Percentiles rank a stretch among this genome's conserved stretches.
phyloP scores from a whole-genome alignment of 1,140 invertebrate species.

The Maniola jurtina region DNA sequence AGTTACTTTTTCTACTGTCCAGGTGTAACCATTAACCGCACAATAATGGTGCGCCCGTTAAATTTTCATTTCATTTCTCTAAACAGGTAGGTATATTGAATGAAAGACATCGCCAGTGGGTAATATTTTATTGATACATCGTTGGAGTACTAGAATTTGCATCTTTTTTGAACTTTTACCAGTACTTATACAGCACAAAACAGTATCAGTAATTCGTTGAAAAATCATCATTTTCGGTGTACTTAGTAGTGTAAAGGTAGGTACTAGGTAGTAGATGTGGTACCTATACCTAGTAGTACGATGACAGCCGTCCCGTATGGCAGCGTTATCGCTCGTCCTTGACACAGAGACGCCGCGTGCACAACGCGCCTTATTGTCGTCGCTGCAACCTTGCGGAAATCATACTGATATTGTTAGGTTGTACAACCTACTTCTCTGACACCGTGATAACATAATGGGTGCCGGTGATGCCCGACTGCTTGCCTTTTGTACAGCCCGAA shows the following conservation, averaged over 20 bases:
- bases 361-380: conserved; percentile 71
- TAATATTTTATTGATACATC: conserved; percentile 5
- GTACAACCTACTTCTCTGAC: conserved; percentile 30
- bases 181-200: background rate
- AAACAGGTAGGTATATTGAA: conserved; percentile 21
- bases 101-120: conserved; percentile 20
- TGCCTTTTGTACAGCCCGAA: background rate
- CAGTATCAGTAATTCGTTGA: too few relatives aligned
- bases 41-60: conserved; percentile 23
- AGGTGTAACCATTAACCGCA: conserved; percentile 28
- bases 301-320: conserved; percentile 36
- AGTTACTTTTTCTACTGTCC: conserved; percentile 26
- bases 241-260: too few relatives aligned
- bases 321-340: conserved; percentile 73
- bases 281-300: conserved; percentile 17
- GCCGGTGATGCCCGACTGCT: conserved; percentile 11
- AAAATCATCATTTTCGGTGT: background rate
- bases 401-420: conserved; percentile 25
- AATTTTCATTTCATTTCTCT: conserved; percentile 28
- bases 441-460: conserved; percentile 47
- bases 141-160: conserved; percentile 9
- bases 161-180: background rate
- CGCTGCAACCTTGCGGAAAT: conserved; percentile 70
- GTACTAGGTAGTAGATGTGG: conserved; percentile 19
- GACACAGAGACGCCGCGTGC: conserved; percentile 71